Base-by-base conservation (phyloP, 2,797 vertebrate genomes). In the Neoniphon sammara region DNA sequence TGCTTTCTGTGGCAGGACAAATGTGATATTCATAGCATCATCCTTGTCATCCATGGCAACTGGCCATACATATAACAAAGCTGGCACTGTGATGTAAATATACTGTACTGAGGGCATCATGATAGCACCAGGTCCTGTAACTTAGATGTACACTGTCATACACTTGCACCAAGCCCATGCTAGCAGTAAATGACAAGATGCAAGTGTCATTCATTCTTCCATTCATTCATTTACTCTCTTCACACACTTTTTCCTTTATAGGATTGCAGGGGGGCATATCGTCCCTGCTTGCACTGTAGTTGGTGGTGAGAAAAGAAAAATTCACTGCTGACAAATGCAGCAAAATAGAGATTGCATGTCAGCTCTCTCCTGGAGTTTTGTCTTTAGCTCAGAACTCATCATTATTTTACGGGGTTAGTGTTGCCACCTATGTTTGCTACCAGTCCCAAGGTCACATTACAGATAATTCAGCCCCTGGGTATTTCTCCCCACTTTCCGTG, bases 391-490 rank as follows among this genome's bases (percentile, higher is more conserved):
- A 2, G 11, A 21, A 36, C 11, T 9, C n/a, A 21, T 27, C 21
- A 65, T 57, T 61, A 21, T 46, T 70, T 6, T 20, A 47, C 47
- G 34, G 57, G 5, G 63, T 75, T 8, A 31, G n/a, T 78, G 61
- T 63, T 73, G 55, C 65, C 69, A 21, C 58, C 60, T 68, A 70
- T 23, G 23, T 73, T 62, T 34, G 1, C 58, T 74, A 25, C 70
- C 20, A 65, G 15, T 47, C 21, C 71, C 70, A 86, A 82, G 70
- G 80, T 85, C 66, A 78, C 47, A 52, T 63, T 21, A 52, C 59
- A 73, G 52, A 20, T 9, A 73, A 65, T 52, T 20, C 54, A 12
- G 42, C 15, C 62, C 55, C 31, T 11, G 42, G 67, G 39, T 20
- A 7, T 65, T 63, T 23, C 57, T 73, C 58, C 63, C 17, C 21